Percentiles rank a stretch among this genome's conserved stretches.
Evolutionary conservation across 2,888 invertebrate species (phyloP).

Genomic region (Crepidodera aurea): DNA sequence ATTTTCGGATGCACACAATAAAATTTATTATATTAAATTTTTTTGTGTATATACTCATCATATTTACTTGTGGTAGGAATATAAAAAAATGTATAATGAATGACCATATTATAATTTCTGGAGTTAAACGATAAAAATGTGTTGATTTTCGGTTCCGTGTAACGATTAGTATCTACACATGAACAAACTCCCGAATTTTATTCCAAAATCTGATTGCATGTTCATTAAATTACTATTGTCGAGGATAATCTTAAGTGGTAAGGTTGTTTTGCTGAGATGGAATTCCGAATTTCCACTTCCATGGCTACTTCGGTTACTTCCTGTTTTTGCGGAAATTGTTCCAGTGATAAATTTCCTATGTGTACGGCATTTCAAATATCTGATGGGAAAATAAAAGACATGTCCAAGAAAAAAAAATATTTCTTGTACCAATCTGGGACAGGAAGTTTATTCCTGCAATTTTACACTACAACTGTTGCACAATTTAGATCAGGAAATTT

Average conservation of each 20-base stretch:
- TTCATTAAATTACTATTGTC: conserved; percentile 7
- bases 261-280: not conserved
- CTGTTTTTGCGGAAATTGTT: conserved; percentile 14
- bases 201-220: not conserved
- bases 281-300: conserved; percentile 2
- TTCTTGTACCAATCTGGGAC: not conserved
- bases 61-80: too few relatives aligned
- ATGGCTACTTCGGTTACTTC: conserved; percentile 6
- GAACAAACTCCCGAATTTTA: conserved; percentile 6
- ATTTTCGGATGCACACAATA: too few relatives aligned
- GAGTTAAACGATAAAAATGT: conserved; percentile 2
- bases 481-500: too few relatives aligned
- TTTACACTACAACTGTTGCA: conserved; percentile 5
- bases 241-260: conserved; percentile 8
- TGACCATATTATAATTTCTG: too few relatives aligned
- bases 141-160: conserved; percentile 12
- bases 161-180: conserved; percentile 2
- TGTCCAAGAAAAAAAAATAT: conserved; percentile 1
- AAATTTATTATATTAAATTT: too few relatives aligned
- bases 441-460: conserved; percentile 1
- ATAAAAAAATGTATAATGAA: too few relatives aligned
- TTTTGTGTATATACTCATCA: too few relatives aligned
- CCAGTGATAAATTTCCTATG: conserved; percentile 8
- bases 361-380: not conserved
- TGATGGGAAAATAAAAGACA: conserved; percentile 1